Base-by-base conservation (phyloP, 2,888 invertebrate genomes). In the Drosophila neonasuta region DNA sequence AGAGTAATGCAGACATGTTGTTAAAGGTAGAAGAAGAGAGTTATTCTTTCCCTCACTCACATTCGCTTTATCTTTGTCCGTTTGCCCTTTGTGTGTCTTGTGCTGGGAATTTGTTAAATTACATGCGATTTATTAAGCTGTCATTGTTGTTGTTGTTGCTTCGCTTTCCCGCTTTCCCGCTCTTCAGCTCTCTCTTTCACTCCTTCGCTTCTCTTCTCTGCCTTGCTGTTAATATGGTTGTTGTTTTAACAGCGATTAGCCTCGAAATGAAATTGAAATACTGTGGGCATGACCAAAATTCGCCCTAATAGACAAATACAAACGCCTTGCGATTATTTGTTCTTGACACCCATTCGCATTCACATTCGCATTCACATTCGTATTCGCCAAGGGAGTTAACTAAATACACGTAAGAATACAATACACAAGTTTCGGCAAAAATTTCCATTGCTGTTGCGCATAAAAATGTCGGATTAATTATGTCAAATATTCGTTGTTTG, bases 291-390 rank as follows among this genome's bases (percentile, higher is more conserved):
- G 68, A 54, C 46, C 48, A 3, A 20, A 63, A 24, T 24, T 4
- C 32, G 68, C 63, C 79, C 63, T 51, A 64, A 69, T 73, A 73
- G 73, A 65, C 74, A 73, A 79, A 74, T 75, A 79, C 77, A 79
- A 77, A 82, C 72, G 77, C 69, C 59, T 64, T 82, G 78, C 82
- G 82, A 82, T 80, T 82, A 80, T 80, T 82, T 80, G 75, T 36
- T 77, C 61, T 65, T 60, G 55, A 11, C 39, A 34, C 55, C 46
- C 45, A 42, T 63, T 54, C 52, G 13, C 57, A 45, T 24, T 36
- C 39, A 24, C 24, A 9, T 34, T 32, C 32, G 20, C 4, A 20
- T 20, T 20, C 20, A 4, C 0, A 4, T 10, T 32, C 36, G n/a
- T 2, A 4, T 34, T 10, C 11, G 11, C 10, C 34, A 34, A 34